phyloP scores from a whole-genome alignment of 2,113 vertebrate genomes.

The Hippocampus zosterae region DNA sequence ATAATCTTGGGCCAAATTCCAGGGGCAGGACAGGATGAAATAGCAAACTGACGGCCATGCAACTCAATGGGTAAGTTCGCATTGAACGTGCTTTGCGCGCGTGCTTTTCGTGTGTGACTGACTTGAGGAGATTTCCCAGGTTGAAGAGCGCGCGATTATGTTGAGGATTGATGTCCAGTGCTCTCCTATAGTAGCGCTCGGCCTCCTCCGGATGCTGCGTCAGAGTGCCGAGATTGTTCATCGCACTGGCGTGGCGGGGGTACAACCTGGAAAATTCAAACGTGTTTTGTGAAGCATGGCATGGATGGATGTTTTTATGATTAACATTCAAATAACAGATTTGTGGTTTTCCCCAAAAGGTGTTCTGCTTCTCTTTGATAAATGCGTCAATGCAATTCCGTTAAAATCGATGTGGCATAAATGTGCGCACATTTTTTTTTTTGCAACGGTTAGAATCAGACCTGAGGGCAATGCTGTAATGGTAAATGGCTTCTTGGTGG shows the following conservation, averaged over 20 bases:
- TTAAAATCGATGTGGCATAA: too few species aligned
- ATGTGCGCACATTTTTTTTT: too few species aligned
- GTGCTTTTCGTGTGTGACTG: conserved; percentile 36
- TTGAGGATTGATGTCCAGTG: conserved; percentile 86
- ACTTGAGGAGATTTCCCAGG: conserved; percentile 93
- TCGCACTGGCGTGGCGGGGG: conserved; percentile 89
- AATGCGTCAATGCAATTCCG: too few species aligned
- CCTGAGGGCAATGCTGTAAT: conserved; percentile 87
- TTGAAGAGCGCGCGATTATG: conserved; percentile 97
- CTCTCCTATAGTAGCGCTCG: conserved; percentile 84
- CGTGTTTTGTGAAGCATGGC: too few species aligned
- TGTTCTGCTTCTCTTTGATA: too few species aligned
- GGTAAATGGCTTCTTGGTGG: conserved; percentile 82
- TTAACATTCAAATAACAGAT: too few species aligned
- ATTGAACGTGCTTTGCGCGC: not conserved
- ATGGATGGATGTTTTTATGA: too few species aligned
- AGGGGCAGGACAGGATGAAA: not conserved
- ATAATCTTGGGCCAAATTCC: not conserved
- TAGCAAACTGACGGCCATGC: too few species aligned
- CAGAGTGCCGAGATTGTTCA: conserved; percentile 93
- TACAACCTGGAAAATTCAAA: conserved; percentile 75
- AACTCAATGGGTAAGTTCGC: not conserved
- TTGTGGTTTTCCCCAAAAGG: too few species aligned
- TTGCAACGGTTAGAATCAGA: conserved; percentile 17
- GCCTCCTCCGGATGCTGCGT: conserved; percentile 80